Evolutionary conservation across 2,888 invertebrate species (phyloP), one percentile per base, ranked within the genome.

Genomic region (Drosophila quinaria): DNA sequence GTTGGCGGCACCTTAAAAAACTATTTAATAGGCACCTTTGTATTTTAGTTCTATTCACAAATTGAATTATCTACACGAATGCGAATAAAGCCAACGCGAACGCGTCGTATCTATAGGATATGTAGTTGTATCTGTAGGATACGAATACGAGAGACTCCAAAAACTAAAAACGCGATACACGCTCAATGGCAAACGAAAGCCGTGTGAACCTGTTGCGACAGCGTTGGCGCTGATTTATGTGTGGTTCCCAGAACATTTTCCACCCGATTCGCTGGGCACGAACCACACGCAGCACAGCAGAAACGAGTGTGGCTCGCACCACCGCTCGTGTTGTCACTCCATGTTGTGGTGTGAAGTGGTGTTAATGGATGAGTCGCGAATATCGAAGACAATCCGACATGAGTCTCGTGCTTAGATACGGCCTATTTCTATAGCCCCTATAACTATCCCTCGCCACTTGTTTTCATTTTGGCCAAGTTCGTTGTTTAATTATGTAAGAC

Each of bases 161-260:
- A 42, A 33, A 29, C 2, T 8, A 29, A 46, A 46, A 55, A 64
- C 70, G 59, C 85, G 89, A 84, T 69, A 77, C 84, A 76, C 78
- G 69, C 78, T 74, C 84, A 76, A 76, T 85, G 88, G 74, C 88
- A 83, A 83, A 74, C 84, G 86, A 82, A 77, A 74, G 76, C 79
- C 81, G 76, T 88, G 80, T 89, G 89, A 86, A 90, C 88, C 90
- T 90, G 89, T 89, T 89, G 89, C 90, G 64, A 81, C 61, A 70
- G 62, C 74, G 74, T 55, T 76, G 70, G 72, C 88, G 76, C 74
- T 88, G 83, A 85, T 90, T 88, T 88, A 90, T 89, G 87, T 67
- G 69, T 49, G 52, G 51, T 54, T 51, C 63, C 54, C 58, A 74
- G 77, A 76, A 74, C 78, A 60, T 22, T 62, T 75, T 59, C 33